These are phyloP conservation scores for Brachionus angularis DNA, from an alignment of 1,140 invertebrate species.

Conservation along the genomic window DNA sequence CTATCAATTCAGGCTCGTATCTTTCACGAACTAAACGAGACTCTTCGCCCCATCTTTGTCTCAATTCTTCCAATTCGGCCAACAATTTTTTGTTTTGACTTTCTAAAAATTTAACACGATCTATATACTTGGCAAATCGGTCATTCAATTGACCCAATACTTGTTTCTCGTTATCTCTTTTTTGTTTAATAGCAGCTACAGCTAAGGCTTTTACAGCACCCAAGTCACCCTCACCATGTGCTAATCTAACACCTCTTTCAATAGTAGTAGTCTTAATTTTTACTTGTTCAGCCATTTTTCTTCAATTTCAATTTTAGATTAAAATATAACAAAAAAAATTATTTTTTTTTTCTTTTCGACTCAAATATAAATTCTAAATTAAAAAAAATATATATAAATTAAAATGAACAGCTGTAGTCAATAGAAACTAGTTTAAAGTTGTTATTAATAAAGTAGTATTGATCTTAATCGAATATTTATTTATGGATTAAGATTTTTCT, in stretches of 20 bases:
- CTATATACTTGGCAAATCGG: conserved; percentile 42
- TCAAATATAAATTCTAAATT: too few relatives aligned
- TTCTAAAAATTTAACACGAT: conserved; percentile 41
- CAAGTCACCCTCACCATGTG: conserved; percentile 6
- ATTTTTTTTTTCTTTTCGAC: too few relatives aligned
- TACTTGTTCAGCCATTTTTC: conserved; percentile 27
- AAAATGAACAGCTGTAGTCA: too few relatives aligned
- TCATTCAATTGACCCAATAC: conserved; percentile 33
- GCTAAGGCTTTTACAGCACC: background rate
- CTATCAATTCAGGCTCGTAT: conserved; percentile 35
- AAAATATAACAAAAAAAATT: background rate
- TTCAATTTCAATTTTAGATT: too few relatives aligned
- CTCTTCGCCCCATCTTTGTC: conserved; percentile 40
- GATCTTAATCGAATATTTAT: too few relatives aligned
- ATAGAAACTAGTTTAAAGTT: too few relatives aligned
- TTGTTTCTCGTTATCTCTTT: conserved; percentile 42
- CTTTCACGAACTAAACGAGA: background rate
- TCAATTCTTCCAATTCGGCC: conserved; percentile 19
- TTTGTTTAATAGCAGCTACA: conserved; percentile 5
- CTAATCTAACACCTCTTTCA: conserved; percentile 33
- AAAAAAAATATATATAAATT: too few relatives aligned
- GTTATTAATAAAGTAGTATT: too few relatives aligned
- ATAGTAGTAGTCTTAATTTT: conserved; percentile 15
- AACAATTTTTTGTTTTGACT: conserved; percentile 38
- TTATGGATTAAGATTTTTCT: too few relatives aligned